These are phyloP conservation scores for Lasioglossum oenotherae DNA, from an alignment of 2,888 invertebrate genomes.

Conservation along the genomic window DNA sequence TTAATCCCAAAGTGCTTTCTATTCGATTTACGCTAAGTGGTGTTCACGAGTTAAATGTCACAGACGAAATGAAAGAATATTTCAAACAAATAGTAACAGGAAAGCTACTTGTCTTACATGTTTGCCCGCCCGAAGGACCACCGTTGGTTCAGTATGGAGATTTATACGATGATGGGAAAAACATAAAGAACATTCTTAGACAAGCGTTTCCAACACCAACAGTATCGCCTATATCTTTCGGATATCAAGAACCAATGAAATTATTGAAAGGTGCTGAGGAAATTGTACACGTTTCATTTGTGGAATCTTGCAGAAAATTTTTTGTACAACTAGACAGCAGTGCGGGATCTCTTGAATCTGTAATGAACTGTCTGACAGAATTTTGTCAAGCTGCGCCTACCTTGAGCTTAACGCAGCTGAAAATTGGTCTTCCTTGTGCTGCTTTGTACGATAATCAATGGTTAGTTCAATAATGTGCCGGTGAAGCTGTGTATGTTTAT, in stretches of 20 bases:
- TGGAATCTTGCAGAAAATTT: constrained; percentile 90
- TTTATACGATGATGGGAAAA: constrained; percentile 87
- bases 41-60: constrained; percentile 86
- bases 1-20: constrained; percentile 90
- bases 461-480: constrained; percentile 79
- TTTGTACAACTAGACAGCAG: constrained; percentile 90
- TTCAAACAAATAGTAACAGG: constrained; percentile 89
- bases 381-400: constrained; percentile 86
- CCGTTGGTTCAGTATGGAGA: constrained; percentile 91
- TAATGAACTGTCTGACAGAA: constrained; percentile 89
- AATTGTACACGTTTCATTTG: constrained; percentile 86
- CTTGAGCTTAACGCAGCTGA: constrained; percentile 83
- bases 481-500: not conserved
- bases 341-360: constrained; percentile 86
- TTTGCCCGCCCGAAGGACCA: constrained; percentile 89
- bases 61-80: constrained; percentile 88
- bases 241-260: constrained; percentile 65
- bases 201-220: constrained; percentile 72
- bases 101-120: constrained; percentile 88
- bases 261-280: constrained; percentile 69
- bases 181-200: constrained; percentile 87
- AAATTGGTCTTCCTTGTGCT: constrained; percentile 89
- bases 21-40: constrained; percentile 91
- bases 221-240: constrained; percentile 33
- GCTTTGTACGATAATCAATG: constrained; percentile 94